Evolutionary conservation across 2,113 vertebrate genomes (phyloP), one percentile per base, ranked within the genome.

Genomic region (Mobula birostris): DNA sequence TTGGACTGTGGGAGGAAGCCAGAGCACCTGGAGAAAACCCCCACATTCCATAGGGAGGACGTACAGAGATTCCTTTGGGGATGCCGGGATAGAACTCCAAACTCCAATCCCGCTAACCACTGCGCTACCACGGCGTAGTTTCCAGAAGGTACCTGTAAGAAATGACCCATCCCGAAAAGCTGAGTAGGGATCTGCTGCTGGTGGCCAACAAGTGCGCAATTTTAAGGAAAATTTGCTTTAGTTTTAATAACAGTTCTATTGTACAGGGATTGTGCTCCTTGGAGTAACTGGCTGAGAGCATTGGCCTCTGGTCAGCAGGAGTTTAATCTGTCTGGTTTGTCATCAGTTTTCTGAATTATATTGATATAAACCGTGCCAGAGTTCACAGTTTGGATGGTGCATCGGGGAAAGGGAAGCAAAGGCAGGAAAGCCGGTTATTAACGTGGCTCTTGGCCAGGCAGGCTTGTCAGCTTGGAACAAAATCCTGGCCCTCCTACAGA

Each of bases 351-450:
- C 88, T 36, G 88, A 63, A 63, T 91, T 91, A 36, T 63, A 40
- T 70, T 68, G 88, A 72, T 92, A 92, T 70, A 92, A 95, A 96
- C 95, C 96, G 95, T 95, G 94, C 94, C 95, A 95, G 94, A 95
- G 95, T 95, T 95, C 95, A 95, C 82, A 95, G 95, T 94, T 95
- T 94, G 94, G 94, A 94, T 95, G 80, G 95, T 94, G 95, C 95
- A 83, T 95, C 95, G 94, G 85, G 94, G 91, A 94, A 87, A 91
- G 94, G 94, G 94, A 95, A 87, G 80, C 68, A 15, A 32, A 58
- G 40, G 40, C 94, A 85, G 94, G 82, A 48, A 85, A 36, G 70
- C 63, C 7, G 63, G 70, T 94, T 85, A 56, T 87, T 94, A 94
- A 72, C 19, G 24, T 87, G 94, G 94, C 94, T 56, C 0, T 19